A percentile compares a stretch with the other conserved stretches of the same genome.
Evolutionary conservation across 1,140 invertebrate species (phyloP).

Genomic region (Achatina immaculata): DNA sequence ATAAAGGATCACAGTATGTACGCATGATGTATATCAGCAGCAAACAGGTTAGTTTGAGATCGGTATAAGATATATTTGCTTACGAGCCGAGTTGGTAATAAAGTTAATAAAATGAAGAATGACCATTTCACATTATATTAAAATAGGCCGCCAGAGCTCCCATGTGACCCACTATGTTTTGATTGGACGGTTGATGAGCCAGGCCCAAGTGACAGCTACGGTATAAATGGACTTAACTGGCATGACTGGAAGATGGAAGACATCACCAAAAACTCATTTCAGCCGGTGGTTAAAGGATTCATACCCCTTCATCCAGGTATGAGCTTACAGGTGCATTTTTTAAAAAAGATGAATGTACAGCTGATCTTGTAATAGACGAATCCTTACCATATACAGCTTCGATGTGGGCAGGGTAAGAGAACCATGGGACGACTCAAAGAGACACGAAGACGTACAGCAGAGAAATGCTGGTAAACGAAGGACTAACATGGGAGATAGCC

Average conservation of each 20-base stretch:
- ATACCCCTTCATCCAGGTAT: not conserved
- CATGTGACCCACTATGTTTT: constrained; percentile 31
- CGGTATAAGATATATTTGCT: no score
- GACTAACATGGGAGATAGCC: no score
- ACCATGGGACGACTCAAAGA: no score
- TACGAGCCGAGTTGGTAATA: no score
- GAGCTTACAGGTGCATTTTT: not conserved
- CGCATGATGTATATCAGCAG: no score
- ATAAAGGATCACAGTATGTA: no score
- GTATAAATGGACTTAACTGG: constrained; percentile 29
- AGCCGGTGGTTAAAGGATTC: not conserved
- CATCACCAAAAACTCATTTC: not conserved
- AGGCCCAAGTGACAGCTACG: constrained; percentile 34
- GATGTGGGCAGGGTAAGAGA: no score
- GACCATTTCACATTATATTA: not conserved
- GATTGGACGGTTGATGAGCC: constrained; percentile 34
- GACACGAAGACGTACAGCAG: no score
- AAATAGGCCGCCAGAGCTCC: not conserved
- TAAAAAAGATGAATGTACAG: not conserved
- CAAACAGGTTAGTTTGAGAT: no score
- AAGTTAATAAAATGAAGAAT: not conserved
- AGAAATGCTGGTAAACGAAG: no score
- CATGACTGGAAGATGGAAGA: constrained; percentile 34
- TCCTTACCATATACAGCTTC: no score
- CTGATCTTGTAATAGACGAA: not conserved